phyloP scores from a whole-genome alignment of 2,888 invertebrate genomes.

The Glaucopsyche alexis region DNA sequence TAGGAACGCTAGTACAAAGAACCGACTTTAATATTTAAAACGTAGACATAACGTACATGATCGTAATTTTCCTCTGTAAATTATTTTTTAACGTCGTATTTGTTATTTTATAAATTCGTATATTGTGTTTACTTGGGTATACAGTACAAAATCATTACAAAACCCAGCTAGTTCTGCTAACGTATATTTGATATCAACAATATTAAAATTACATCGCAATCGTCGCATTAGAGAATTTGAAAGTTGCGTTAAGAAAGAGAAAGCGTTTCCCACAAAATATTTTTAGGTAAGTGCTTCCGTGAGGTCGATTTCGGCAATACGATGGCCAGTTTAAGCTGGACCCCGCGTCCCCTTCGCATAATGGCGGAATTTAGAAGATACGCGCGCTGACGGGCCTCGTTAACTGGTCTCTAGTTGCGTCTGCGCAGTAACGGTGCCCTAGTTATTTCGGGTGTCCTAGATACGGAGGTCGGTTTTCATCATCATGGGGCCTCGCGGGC shows the following conservation, averaged over 20 bases:
- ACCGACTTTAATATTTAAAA: neutral
- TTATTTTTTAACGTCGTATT: neutral
- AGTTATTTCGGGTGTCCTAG: conserved; percentile 78
- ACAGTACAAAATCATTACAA: neutral
- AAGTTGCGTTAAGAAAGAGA: conserved; percentile 29
- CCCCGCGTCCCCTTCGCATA: conserved; percentile 31
- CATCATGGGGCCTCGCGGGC: conserved; percentile 74
- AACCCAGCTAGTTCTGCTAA: neutral
- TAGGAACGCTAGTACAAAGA: neutral
- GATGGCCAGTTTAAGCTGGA: conserved; percentile 45
- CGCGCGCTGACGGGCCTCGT: conserved; percentile 44
- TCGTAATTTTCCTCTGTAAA: neutral
- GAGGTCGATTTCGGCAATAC: conserved; percentile 63
- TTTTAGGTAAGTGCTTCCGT: conserved; percentile 45
- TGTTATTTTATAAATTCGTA: neutral
- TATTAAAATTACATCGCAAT: neutral
- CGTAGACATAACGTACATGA: neutral
- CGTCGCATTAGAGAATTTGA: conserved; percentile 16
- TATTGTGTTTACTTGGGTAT: neutral
- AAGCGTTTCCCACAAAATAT: conserved; percentile 32
- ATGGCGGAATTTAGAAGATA: neutral
- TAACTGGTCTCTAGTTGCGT: conserved; percentile 57
- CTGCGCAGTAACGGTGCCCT: conserved; percentile 74
- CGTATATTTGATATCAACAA: neutral
- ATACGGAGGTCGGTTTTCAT: conserved; percentile 72